Evolutionary conservation across 1,140 invertebrate species (phyloP).

Genomic region (Brachionus plicatilis): DNA sequence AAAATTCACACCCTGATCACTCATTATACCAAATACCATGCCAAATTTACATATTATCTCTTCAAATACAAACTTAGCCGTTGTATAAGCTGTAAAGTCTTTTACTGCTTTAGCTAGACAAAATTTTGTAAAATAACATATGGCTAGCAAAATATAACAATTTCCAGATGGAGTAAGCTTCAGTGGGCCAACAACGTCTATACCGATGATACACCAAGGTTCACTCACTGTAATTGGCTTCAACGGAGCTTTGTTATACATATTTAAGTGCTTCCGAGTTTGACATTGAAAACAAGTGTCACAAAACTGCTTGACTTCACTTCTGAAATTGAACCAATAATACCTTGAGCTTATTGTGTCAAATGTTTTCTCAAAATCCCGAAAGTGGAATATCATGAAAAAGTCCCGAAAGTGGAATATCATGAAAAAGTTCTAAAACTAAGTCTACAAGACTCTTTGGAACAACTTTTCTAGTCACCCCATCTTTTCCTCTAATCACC

Average conservation of each 20-base stretch:
- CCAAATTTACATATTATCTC: constrained; percentile 51
- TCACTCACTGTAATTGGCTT: background rate
- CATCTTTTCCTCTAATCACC: background rate
- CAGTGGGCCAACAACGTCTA: constrained; percentile 42
- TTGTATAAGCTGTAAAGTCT: constrained; percentile 45
- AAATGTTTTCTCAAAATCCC: background rate
- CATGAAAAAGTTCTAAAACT: background rate
- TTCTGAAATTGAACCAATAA: background rate
- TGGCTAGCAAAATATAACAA: constrained; percentile 49
- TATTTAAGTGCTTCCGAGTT: background rate
- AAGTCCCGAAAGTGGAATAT: background rate
- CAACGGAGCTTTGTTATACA: background rate
- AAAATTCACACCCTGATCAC: constrained; percentile 49
- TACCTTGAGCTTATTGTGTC: background rate
- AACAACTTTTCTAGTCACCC: background rate
- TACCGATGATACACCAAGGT: constrained; percentile 41
- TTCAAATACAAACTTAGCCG: constrained; percentile 47
- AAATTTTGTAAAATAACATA: constrained; percentile 53
- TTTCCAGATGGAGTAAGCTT: constrained; percentile 42
- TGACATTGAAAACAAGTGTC: background rate
- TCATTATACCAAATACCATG: constrained; percentile 47
- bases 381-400: background rate
- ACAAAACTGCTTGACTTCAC: background rate
- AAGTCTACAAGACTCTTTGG: background rate
- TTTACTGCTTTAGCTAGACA: constrained; percentile 47